Evolutionary conservation across 2,888 invertebrate genomes (phyloP).

Genomic region (Tineola bisselliella): DNA sequence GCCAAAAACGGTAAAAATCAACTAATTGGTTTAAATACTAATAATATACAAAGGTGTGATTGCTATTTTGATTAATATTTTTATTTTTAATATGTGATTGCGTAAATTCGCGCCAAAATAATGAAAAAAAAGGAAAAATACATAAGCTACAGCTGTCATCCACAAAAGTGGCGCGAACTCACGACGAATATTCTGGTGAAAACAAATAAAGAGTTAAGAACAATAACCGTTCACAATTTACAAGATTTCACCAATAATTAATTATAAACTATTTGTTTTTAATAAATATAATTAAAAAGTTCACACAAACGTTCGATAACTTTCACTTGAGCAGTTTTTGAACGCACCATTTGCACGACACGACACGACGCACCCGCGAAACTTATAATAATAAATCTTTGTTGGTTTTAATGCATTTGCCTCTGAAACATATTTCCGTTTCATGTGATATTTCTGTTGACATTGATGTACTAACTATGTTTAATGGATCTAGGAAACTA

Average conservation of each 20-base stretch:
- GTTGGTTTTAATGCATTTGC: constrained; percentile 79
- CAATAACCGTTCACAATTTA: constrained; percentile 37
- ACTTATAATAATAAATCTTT: constrained; percentile 43
- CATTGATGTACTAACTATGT: constrained; percentile 76
- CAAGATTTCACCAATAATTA: constrained; percentile 48
- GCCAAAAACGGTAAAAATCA: no score
- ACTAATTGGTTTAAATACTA: no score
- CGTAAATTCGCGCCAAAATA: no score
- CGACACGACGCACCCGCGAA: constrained; percentile 6
- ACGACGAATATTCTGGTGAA: constrained; percentile 31
- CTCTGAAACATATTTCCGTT: constrained; percentile 89
- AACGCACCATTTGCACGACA: constrained; percentile 29
- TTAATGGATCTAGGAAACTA: constrained; percentile 60
- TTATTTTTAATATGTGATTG: no score
- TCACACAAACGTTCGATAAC: constrained; percentile 6
- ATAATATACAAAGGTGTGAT: no score
- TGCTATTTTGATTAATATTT: no score
- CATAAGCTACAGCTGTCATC: no score
- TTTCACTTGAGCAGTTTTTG: constrained; percentile 13
- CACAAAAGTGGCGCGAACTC: no score
- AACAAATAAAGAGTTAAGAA: constrained; percentile 48
- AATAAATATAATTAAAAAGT: constrained; percentile 11
- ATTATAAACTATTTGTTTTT: constrained; percentile 6
- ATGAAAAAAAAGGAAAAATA: no score
- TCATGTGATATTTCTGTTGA: constrained; percentile 85